Base-by-base conservation (phyloP, 1,140 invertebrate genomes). In the Contarinia nasturtii region DNA sequence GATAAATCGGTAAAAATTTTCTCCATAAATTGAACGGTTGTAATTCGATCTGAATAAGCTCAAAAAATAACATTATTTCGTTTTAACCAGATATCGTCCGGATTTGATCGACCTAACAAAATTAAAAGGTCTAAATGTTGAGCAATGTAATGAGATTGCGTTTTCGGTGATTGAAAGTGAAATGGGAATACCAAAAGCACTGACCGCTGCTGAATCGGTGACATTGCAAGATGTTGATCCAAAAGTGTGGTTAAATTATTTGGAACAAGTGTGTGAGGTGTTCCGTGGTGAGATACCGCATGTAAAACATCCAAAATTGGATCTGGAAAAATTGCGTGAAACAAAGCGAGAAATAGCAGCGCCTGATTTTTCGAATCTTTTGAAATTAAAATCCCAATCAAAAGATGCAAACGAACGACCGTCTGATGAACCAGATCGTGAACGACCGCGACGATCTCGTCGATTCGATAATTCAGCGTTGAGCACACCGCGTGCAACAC, bases 191-290 rank as follows among this genome's bases (percentile, higher is more conserved):
- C 64, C 75, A 20, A 80, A 84, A n/a, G 76, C 83, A 36, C 82
- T 90, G 79, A 80, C 74, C 20, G 85, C 78, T n/a, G 69, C 75
- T 51, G 86, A 90, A 61, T 85, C 89, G 68, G 71, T 77, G 2
- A 69, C 76, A 38, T 73, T 75, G 52, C 72, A 74, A 17, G 68
- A 75, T 36, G 77, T 81, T 10, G 86, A 91, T 59, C 80, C 79
- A 54, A 67, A 82, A 22, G 68, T 73, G 2, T 81, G 89, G 75
- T 72, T 86, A 36, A 78, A 80, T 40, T 93, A 92, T 59, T 66
- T 92, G 38, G 80, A 84, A n/a, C 82, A 88, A 69, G 75, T 92
- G 51, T 89, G 86, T 60, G 80, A 89, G 57, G 72, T 74, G 44
- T 87, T 88, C 60, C 71, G 79, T 49, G 79, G 82, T 49, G 82